Conservation (phyloP, 2,113 vertebrate genomes). For the Corythornis madagascariensis region DNA sequence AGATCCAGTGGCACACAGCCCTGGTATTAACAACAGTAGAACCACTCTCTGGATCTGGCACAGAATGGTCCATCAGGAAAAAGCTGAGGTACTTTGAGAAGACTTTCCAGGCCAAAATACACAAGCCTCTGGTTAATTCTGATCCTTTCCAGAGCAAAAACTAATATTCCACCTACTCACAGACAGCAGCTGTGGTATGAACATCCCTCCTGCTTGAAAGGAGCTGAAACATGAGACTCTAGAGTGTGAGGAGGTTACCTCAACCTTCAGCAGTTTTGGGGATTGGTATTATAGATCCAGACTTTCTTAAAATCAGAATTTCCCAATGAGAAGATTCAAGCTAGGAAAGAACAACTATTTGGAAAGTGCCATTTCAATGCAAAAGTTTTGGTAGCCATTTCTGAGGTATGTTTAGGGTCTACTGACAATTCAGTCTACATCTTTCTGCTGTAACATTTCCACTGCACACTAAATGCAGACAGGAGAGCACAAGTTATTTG, state of each 20-base stretch:
- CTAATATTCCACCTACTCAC: background rate
- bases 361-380: fast-evolving
- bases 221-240: background rate
- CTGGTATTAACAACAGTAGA: background rate
- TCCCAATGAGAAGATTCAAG: background rate
- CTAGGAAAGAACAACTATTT: background rate
- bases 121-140: background rate
- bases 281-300: background rate
- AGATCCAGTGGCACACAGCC: background rate
- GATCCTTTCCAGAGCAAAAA: background rate
- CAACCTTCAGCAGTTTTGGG: background rate
- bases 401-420: background rate
- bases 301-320: background rate
- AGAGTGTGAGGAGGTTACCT: background rate
- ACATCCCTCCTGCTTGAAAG: background rate
- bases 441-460: background rate
- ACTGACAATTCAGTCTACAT: background rate
- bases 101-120: background rate
- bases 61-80: background rate
- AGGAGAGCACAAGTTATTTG: background rate
- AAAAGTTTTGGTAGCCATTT: background rate
- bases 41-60: background rate
- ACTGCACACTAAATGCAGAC: background rate
- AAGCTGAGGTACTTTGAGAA: background rate
- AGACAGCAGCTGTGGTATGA: background rate